Evolutionary conservation across 2,888 invertebrate species (phyloP), one percentile per base, ranked within the genome.

Genomic region (Cerastis leucographa): DNA sequence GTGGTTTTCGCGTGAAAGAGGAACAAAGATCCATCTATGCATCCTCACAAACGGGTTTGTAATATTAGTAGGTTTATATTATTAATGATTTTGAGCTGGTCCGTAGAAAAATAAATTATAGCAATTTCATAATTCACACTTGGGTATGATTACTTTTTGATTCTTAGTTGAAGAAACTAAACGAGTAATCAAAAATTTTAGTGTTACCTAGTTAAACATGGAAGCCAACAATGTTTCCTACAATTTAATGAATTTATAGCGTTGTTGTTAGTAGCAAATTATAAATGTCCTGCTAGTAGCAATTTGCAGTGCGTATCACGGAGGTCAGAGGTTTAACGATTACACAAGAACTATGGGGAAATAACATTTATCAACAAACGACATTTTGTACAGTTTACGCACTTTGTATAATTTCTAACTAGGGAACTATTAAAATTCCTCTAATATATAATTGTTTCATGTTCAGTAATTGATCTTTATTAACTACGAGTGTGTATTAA

Each of bases 261-360:
- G 19, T 25, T 29, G 29, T 56, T 14, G 12, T 44, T 51, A 62
- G 46, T 67, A 67, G 46, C 67, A 46, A 35, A 83, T 78, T 25
- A 69, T 69, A 51, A 70, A 74, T 81, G 44, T 40, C 51, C 49
- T 71, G n/a, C 14, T 46, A 29, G 66, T 59, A 85, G 81, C 66
- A 81, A 81, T 74, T 81, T 74, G 85, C 49, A 62, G 66, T 71
- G 66, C 61, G 75, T 74, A 67, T 9, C 44, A 14, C 25, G 7
- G 66, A 78, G 80, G 75, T 69, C n/a, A 61, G 8, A 61, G 54
- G 29, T 56, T 71, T 67, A 84, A 64, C 22, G 59, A 56, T 81
- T 81, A 85, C 81, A 71, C 61, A 73, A 84, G 69, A 73, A 68
- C 35, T 68, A 64, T 56, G 44, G n/a, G 40, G 62, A 73, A 76